These are phyloP conservation scores for Hippoglossus hippoglossus DNA, from an alignment of 2,797 vertebrate species.

Conservation along the genomic window DNA sequence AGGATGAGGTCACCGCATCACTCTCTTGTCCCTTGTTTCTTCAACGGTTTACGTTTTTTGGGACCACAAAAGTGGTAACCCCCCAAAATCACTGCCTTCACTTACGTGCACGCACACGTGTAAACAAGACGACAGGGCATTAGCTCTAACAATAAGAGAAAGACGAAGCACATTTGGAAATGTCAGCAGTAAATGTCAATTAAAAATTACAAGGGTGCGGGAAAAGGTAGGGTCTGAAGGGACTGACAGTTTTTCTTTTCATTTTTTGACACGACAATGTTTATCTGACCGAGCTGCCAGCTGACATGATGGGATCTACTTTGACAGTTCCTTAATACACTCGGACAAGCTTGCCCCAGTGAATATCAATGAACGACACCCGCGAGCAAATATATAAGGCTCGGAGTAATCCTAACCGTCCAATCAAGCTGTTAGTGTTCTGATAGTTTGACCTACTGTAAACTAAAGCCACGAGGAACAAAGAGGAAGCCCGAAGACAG, in stretches of 20 bases:
- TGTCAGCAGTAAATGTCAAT: conserved; percentile 93
- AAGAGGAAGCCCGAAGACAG: conserved; percentile 17
- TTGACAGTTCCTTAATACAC: conserved; percentile 86
- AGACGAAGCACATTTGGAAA: conserved; percentile 85
- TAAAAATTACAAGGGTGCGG: conserved; percentile 89
- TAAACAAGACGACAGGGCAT: conserved; percentile 68
- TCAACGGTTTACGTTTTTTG: conserved; percentile 41
- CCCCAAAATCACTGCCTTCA: conserved; percentile 28
- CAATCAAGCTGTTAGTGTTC: conserved; percentile 55
- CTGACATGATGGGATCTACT: conserved; percentile 85
- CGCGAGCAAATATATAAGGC: conserved; percentile 76
- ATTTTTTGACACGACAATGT: conserved; percentile 84
- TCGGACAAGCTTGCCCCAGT: conserved; percentile 80
- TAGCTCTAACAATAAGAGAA: conserved; percentile 73
- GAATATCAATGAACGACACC: conserved; percentile 85
- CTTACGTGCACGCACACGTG: neutral
- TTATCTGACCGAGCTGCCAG: conserved; percentile 85
- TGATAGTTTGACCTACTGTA: conserved; percentile 53
- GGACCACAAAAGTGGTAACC: conserved; percentile 44
- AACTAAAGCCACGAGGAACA: conserved; percentile 26
- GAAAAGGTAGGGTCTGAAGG: conserved; percentile 87
- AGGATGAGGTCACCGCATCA: conserved; percentile 76
- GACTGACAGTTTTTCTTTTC: conserved; percentile 82
- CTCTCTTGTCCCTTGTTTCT: conserved; percentile 56
- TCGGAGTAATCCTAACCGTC: conserved; percentile 57